Conservation (phyloP, 2,113 vertebrate genomes). For the Elephantulus edwardii region DNA sequence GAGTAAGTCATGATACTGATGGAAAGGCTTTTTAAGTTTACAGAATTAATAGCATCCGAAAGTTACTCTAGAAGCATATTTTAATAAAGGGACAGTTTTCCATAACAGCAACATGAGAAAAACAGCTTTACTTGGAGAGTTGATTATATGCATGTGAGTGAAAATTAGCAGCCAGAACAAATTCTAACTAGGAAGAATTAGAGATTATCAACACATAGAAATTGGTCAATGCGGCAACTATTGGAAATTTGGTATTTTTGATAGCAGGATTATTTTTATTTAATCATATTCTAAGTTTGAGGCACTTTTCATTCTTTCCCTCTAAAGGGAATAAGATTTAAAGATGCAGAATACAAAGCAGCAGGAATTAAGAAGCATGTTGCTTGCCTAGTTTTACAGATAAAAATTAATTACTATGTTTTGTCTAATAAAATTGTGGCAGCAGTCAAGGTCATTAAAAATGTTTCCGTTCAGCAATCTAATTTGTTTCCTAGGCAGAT, state of each 20-base stretch:
- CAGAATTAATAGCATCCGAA: background rate
- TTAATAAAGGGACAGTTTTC: background rate
- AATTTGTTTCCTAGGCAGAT: slow-evolving; percentile 18
- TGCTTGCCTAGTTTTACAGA: background rate
- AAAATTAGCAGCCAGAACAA: slow-evolving; percentile 5
- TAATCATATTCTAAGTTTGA: slow-evolving; percentile 25
- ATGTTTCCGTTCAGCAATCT: background rate
- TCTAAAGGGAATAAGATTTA: background rate
- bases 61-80: background rate
- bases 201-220: background rate
- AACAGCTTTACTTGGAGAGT: background rate
- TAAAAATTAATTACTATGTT: background rate
- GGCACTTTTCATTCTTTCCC: background rate
- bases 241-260: background rate
- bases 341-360: background rate
- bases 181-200: background rate
- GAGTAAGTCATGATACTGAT: background rate
- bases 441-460: slow-evolving; percentile 1
- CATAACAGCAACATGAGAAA: slow-evolving; percentile 25
- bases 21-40: background rate
- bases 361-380: background rate
- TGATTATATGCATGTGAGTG: too few species aligned
- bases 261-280: background rate
- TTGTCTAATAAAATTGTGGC: background rate
- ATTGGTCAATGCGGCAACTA: background rate